Evolutionary conservation across 2,888 invertebrate genomes (phyloP).

Genomic region (Troides helena): DNA sequence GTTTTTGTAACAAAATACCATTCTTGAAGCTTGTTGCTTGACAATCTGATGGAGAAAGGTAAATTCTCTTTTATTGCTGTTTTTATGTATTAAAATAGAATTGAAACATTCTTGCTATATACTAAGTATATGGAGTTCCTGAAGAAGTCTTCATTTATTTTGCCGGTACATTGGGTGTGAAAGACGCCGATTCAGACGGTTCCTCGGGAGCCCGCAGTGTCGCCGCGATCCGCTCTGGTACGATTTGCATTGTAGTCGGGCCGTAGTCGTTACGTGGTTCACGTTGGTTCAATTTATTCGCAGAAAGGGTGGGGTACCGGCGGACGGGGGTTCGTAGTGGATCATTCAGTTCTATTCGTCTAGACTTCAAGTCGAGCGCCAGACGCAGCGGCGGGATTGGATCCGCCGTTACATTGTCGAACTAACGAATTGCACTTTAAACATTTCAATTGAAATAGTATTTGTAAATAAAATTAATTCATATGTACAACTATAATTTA

Average conservation of each 20-base stretch:
- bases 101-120: not conserved
- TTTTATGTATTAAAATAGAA: not conserved
- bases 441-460: constrained; percentile 14
- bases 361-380: constrained; percentile 12
- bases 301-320: not conserved
- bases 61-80: not conserved
- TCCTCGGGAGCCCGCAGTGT: constrained; percentile 7
- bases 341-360: constrained; percentile 24
- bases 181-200: constrained; percentile 18
- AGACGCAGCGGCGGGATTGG: constrained; percentile 19
- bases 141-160: constrained; percentile 17
- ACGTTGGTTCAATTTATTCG: constrained; percentile 28
- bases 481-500: not conserved
- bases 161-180: constrained; percentile 21
- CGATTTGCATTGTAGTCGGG: constrained; percentile 60
- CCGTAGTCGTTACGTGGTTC: constrained; percentile 23
- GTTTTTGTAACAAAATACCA: no score
- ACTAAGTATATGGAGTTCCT: constrained; percentile 1
- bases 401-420: constrained; percentile 9
- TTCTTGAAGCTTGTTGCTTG: not conserved
- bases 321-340: not conserved
- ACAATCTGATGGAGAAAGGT: not conserved
- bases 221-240: constrained; percentile 31
- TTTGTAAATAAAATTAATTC: constrained; percentile 6
- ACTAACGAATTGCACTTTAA: constrained; percentile 14